Evolutionary conservation across 2,113 vertebrate genomes (phyloP).

Genomic region (Pipa parva): DNA sequence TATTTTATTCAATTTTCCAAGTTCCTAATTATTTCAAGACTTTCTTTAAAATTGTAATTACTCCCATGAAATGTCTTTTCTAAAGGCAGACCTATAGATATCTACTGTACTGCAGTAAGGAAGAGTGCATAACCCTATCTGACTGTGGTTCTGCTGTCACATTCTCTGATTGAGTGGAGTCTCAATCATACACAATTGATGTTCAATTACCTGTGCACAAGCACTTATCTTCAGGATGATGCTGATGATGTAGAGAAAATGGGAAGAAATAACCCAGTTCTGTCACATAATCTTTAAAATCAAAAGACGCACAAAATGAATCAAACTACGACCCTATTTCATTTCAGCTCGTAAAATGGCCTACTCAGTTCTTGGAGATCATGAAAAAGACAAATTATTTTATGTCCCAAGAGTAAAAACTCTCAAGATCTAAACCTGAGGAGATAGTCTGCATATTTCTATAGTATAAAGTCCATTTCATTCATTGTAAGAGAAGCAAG

Average conservation of each 20-base stretch:
- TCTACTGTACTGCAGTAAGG: background rate
- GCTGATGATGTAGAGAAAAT: constrained; percentile 32
- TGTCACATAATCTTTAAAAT: constrained; percentile 34
- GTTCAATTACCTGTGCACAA: constrained; percentile 37
- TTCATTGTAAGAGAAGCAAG: too few relatives aligned
- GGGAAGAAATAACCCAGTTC: constrained; percentile 34
- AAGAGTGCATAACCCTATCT: constrained; percentile 16
- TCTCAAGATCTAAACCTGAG: background rate
- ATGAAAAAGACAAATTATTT: constrained; percentile 7
- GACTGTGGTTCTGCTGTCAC: constrained; percentile 7
- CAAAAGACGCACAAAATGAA: constrained; percentile 27
- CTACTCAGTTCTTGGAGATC: constrained; percentile 1
- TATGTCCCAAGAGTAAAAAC: background rate
- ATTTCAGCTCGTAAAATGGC: constrained; percentile 1
- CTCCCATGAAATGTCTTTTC: too few relatives aligned
- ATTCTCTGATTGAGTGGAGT: constrained; percentile 18
- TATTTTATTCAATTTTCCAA: too few relatives aligned
- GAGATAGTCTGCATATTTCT: constrained; percentile 1
- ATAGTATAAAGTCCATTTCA: constrained; percentile 2
- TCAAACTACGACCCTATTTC: constrained; percentile 24
- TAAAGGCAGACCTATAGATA: background rate
- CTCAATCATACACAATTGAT: constrained; percentile 38
- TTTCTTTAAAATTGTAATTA: too few relatives aligned
- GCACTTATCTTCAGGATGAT: constrained; percentile 32
- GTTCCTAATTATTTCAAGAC: too few relatives aligned